phyloP scores from a whole-genome alignment of 2,888 invertebrate species.

The Onthophagus sagittarius region DNA sequence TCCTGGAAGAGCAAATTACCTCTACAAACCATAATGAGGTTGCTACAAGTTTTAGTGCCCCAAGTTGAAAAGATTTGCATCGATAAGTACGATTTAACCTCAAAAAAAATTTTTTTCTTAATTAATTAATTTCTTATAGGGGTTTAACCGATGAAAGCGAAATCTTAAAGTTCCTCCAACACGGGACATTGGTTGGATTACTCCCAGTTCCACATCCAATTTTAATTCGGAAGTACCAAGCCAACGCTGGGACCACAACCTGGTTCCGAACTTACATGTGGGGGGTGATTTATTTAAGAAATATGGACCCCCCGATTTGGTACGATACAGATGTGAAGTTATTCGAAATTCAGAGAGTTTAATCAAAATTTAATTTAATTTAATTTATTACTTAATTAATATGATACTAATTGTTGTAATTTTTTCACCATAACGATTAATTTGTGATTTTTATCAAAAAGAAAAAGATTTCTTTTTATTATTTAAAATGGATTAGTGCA shows the following conservation, averaged over 20 bases:
- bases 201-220: conserved; percentile 99
- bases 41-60: conserved; percentile 96
- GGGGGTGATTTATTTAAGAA: conserved; percentile 98
- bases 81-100: conserved; percentile 71
- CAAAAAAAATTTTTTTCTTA: background rate
- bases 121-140: conserved; percentile 51
- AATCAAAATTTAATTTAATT: conserved; percentile 39
- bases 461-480: too few species aligned
- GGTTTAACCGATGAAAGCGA: conserved; percentile 99
- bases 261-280: conserved; percentile 99
- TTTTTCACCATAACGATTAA: too few species aligned
- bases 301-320: conserved; percentile 99
- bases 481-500: too few species aligned
- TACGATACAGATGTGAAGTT: conserved; percentile 98
- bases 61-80: conserved; percentile 99
- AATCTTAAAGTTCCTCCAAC: conserved; percentile 97
- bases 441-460: too few species aligned
- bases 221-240: conserved; percentile 97
- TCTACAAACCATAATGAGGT: conserved; percentile 97
- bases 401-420: too few species aligned
- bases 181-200: conserved; percentile 95
- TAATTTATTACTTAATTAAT: too few species aligned
- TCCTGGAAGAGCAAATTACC: conserved; percentile 97
- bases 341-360: conserved; percentile 96
- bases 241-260: conserved; percentile 96